Evolutionary conservation across 2,888 invertebrate genomes (phyloP), one percentile per base, ranked within the genome.

Genomic region (Callosobruchus maculatus): DNA sequence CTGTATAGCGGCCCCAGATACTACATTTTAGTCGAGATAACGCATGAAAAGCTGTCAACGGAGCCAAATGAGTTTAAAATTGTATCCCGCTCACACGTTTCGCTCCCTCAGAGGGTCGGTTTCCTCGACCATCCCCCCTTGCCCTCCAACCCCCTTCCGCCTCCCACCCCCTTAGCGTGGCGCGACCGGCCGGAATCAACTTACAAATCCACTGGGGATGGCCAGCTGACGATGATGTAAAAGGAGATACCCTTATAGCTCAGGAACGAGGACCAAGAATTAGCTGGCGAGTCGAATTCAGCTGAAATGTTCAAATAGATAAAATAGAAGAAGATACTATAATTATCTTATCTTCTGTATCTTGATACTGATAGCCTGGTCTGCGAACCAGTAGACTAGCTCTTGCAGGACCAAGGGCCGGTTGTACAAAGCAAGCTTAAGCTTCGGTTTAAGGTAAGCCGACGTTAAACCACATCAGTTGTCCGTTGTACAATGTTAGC

Each of bases 201-300:
- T 86, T 85, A 85, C 85, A 85, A 85, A 86, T 86, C 85, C 85
- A 81, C 82, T 84, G 84, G 84, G 85, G 85, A 85, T 84, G 85
- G 85, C 83, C 85, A 84, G 84, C 84, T 84, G 84, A 82, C 83
- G 83, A 84, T 82, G 84, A 84, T 84, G 84, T 84, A 83, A 84
- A 81, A 83, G 81, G 81, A 82, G 79, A 79, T 80, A 18, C 49
- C 49, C 49, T 49, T 3, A 49, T 49, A 49, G 49, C 13, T 13
- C 49, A 49, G 49, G 49, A 49, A 49, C 26, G 7, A 26, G 7
- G 26, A 26, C 26, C 7, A 26, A 2, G 26, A 26, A 2, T 26
- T 26, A 26, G 3, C 2, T 26, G 7, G 3, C 2, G 3, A 26
- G 7, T 4, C 26, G 26, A 26, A 2, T 26, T 26, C 26, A 26